phyloP scores from a whole-genome alignment of 2,113 vertebrate species.

The Macquaria ambigua region DNA sequence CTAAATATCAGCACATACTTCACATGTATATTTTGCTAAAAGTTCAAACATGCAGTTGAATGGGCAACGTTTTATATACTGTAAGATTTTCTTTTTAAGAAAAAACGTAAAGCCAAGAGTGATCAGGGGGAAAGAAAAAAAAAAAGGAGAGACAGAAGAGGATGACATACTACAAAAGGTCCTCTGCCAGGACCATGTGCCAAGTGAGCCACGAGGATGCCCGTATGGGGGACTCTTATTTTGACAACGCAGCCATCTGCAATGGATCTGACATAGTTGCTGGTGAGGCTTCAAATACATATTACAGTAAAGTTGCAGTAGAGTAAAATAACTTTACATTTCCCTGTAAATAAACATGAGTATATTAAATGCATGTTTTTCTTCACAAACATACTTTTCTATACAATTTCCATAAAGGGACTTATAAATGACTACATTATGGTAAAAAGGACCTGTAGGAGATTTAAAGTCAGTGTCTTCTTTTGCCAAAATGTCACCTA shows the following conservation, averaged over 20 bases:
- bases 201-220: slow-evolving; percentile 1
- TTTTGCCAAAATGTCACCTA: background rate
- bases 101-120: background rate
- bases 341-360: background rate
- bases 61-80: background rate
- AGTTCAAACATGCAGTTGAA: background rate
- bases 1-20: background rate
- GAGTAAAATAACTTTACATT: background rate
- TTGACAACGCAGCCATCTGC: slow-evolving; percentile 5
- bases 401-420: background rate
- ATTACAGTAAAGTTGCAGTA: background rate
- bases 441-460: background rate
- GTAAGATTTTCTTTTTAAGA: background rate
- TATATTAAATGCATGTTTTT: background rate
- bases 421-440: background rate
- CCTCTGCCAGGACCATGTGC: slow-evolving; percentile 17
- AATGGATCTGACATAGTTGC: background rate
- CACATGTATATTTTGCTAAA: background rate
- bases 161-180: background rate
- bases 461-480: too few relatives aligned
- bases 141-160: background rate
- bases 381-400: background rate
- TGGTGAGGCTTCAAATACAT: background rate
- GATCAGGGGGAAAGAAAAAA: background rate
- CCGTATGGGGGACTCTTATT: background rate